A percentile compares a stretch with the other conserved stretches of the same genome.
These are phyloP conservation scores for Cuniculus paca DNA, from an alignment of 2,797 vertebrate genomes.

Conservation along the genomic window DNA sequence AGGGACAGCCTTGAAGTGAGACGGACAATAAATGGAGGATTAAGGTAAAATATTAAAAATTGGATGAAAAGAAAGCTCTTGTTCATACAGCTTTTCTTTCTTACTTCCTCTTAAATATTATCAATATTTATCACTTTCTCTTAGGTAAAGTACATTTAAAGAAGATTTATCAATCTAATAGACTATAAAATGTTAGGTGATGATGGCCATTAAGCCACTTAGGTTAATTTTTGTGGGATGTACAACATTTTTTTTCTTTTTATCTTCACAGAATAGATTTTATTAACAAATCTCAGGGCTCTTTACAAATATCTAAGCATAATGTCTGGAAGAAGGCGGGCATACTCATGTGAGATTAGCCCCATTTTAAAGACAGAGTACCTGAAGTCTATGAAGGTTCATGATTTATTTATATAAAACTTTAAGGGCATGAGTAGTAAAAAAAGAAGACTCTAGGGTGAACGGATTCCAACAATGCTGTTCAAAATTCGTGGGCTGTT, in stretches of 20 bases:
- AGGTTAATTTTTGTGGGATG: background rate
- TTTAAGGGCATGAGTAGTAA: background rate
- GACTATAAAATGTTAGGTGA: background rate
- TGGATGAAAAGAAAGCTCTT: background rate
- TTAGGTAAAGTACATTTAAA: background rate
- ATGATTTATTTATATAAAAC: background rate
- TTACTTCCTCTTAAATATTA: background rate
- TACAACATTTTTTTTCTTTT: no score
- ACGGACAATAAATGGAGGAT: background rate
- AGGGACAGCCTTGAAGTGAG: background rate
- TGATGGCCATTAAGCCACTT: background rate
- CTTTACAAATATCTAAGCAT: background rate
- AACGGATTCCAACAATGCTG: background rate
- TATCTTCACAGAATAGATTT: background rate
- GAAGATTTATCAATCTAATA: constrained; percentile 27
- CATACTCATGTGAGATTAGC: background rate
- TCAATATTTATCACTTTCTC: constrained; percentile 17
- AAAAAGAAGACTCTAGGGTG: background rate
- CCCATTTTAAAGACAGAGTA: background rate
- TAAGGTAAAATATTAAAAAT: constrained; percentile 11
- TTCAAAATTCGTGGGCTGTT: background rate
- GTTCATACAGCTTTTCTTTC: background rate
- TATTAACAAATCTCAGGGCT: background rate
- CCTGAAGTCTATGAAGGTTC: background rate
- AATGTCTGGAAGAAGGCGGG: no score